Percentiles rank a stretch among this genome's conserved stretches.
phyloP scores from a whole-genome alignment of 1,140 invertebrate genomes.

The Calephelis virginiensis region DNA sequence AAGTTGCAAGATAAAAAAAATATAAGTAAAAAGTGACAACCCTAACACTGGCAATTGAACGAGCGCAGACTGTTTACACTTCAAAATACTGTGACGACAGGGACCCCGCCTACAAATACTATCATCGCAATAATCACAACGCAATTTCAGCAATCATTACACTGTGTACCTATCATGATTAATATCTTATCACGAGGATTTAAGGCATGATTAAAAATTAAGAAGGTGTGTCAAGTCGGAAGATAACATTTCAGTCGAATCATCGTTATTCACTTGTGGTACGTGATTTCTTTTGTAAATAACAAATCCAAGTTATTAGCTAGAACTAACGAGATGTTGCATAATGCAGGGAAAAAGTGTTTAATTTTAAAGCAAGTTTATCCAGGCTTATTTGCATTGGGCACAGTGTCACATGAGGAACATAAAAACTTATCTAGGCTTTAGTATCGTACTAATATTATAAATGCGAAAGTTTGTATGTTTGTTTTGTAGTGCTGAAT shows the following conservation, averaged over 20 bases:
- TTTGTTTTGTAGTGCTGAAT: too few relatives aligned
- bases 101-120: background rate
- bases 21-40: background rate
- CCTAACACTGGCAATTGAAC: background rate
- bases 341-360: background rate
- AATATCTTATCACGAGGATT: slow-evolving; percentile 6
- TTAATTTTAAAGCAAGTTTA: background rate
- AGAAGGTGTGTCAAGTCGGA: slow-evolving; percentile 1
- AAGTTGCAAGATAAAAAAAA: too few relatives aligned
- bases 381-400: background rate
- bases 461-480: too few relatives aligned
- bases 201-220: background rate
- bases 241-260: slow-evolving; percentile 1
- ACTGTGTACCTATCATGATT: background rate
- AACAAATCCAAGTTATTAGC: slow-evolving; percentile 7
- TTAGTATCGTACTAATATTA: too few relatives aligned
- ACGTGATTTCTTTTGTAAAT: slow-evolving; percentile 14
- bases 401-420: too few relatives aligned
- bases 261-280: background rate
- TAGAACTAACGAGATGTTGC: slow-evolving; percentile 3
- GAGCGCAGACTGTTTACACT: background rate
- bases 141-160: background rate
- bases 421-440: too few relatives aligned
- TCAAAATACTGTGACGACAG: background rate
- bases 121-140: background rate